Percentiles rank a stretch among this genome's conserved stretches.
These are phyloP conservation scores for Eriosoma lanigerum DNA, from an alignment of 1,140 invertebrate species.

Conservation along the genomic window DNA sequence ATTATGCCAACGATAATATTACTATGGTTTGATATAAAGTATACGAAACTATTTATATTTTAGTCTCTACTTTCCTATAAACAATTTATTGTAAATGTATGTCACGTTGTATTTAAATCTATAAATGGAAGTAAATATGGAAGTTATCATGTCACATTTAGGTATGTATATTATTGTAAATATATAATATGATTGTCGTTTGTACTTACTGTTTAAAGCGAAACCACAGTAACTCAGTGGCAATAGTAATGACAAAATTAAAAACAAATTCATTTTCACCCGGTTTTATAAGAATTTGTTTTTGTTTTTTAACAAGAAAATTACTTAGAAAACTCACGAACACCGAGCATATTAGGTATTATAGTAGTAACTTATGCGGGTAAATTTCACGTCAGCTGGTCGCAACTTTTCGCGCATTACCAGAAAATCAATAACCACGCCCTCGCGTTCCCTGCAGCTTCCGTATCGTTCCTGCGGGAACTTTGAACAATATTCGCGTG, in stretches of 20 bases:
- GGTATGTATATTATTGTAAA: no score
- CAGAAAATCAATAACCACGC: constrained; percentile 47
- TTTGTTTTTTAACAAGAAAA: background rate
- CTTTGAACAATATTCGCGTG: background rate
- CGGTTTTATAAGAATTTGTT: background rate
- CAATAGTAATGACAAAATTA: background rate
- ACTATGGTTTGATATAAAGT: no score
- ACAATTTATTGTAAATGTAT: no score
- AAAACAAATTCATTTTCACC: background rate
- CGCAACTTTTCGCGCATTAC: constrained; percentile 29
- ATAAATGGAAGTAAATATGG: no score
- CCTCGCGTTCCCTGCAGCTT: background rate
- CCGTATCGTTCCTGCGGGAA: background rate
- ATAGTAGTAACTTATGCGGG: background rate
- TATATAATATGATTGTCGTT: background rate
- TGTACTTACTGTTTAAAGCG: constrained; percentile 21
- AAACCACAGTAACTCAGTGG: background rate
- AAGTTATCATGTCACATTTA: no score
- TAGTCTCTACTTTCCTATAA: no score
- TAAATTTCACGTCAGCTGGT: constrained; percentile 16
- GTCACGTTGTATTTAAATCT: no score
- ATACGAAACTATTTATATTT: no score
- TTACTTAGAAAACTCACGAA: background rate
- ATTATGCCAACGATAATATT: no score
- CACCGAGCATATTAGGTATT: background rate